Evolutionary conservation across 2,113 vertebrate genomes (phyloP), one percentile per base, ranked within the genome.

Genomic region (Muscicapa adusta): DNA sequence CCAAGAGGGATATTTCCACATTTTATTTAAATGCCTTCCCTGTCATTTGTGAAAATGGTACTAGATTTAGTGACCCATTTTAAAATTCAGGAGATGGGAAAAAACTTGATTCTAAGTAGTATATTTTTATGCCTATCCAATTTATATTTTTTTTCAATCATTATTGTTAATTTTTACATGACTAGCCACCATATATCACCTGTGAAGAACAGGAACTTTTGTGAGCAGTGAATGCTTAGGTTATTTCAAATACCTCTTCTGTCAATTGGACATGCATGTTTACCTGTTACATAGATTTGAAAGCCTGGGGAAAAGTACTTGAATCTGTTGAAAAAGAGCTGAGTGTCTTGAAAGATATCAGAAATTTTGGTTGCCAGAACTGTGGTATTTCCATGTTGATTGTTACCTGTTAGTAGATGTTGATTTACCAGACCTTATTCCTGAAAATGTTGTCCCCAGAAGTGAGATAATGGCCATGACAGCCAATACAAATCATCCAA

Each of bases 11-110:
- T 90, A 74, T 74, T 76, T 90, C 54, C 42, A 53, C 53, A 42
- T 85, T 89, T 93, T 82, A 79, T 72, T 63, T 85, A 76, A 95
- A 82, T 92, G 38, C 50, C 33, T 89, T 65, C 50, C 33, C 33
- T 89, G 25, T 82, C 65, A 58, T 83, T 93, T 90, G 83, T 66
- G 71, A 85, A 94, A 90, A 88, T 47, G 50, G 6, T 60, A 48
- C 66, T 73, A 83, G 89, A 94, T 88, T 92, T 92, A 73, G 71
- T 65, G 67, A 70, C 31, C 51, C 51, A 70, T 91, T 83, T 91
- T 83, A 86, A 88, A 63, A 84, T 51, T 88, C 63, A 60, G 68
- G 36, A 80, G 60, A 66, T 71, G 36, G 12, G 33, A 83, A 80
- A 57, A 28, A 74, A 43, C 48, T 56, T 80, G 47, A 31, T 90